Conservation (phyloP, 2,888 invertebrate species). For the Amblyjoppa proteus region DNA sequence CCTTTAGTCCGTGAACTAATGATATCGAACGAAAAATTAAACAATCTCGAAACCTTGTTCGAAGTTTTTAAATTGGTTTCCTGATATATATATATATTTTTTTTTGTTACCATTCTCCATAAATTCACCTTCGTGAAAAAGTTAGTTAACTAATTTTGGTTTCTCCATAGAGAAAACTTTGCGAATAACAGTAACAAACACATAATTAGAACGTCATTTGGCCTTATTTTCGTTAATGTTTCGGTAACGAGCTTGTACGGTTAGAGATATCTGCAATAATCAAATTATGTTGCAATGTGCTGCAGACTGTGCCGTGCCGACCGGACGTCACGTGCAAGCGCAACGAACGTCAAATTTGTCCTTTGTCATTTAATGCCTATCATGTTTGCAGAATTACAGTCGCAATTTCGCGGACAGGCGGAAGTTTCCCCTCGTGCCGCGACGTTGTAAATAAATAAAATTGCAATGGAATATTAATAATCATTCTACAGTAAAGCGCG, state of each 20-base stretch:
- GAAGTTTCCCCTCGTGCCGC: neutral
- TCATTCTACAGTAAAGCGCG: neutral
- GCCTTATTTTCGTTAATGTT: neutral
- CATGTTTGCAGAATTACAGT: neutral
- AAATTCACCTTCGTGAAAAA: neutral
- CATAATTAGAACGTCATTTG: neutral
- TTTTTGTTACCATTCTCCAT: neutral
- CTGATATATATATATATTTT: neutral
- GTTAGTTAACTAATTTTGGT: neutral
- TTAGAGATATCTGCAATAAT: neutral
- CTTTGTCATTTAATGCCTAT: neutral
- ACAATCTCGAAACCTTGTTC: neutral
- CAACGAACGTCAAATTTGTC: neutral
- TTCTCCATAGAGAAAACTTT: neutral
- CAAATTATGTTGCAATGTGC: neutral
- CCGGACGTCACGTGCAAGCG: neutral
- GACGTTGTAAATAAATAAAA: neutral
- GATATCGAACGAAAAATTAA: neutral
- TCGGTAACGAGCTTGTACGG: neutral
- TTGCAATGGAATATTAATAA: neutral
- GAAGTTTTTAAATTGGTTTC: neutral
- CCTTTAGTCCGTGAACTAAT: neutral
- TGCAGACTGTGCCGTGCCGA: neutral
- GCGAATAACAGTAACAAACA: neutral
- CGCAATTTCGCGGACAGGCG: neutral